phyloP scores from a whole-genome alignment of 1,140 invertebrate species.

The Venustaconcha ellipsiformis region DNA sequence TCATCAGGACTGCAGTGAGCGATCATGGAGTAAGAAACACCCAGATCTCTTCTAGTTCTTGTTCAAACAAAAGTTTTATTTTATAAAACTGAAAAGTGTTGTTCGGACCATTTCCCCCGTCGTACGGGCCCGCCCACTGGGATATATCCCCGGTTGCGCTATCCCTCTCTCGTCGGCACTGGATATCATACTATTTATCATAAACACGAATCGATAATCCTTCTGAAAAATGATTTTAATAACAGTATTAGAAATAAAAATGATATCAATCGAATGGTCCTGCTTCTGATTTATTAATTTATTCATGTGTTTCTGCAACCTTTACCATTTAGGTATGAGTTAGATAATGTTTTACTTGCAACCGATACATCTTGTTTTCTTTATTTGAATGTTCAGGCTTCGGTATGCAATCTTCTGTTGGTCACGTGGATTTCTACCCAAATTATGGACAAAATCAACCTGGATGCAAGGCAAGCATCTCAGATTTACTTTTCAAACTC shows the following conservation, averaged over 20 bases:
- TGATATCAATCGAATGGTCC: not conserved
- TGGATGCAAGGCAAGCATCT: not conserved
- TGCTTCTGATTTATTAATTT: not conserved
- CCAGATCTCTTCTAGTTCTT: too few relatives aligned
- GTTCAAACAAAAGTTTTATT: too few relatives aligned
- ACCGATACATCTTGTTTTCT: not conserved
- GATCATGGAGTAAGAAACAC: too few relatives aligned
- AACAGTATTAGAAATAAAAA: not conserved
- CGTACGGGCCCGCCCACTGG: too few relatives aligned
- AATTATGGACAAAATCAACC: not conserved
- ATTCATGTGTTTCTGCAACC: not conserved
- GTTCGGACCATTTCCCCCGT: too few relatives aligned
- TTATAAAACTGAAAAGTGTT: too few relatives aligned
- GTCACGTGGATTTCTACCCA: conserved; percentile 9
- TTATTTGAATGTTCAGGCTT: not conserved
- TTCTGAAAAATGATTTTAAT: not conserved
- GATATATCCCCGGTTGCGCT: too few relatives aligned
- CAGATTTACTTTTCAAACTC: too few relatives aligned
- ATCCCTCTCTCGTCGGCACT: too few relatives aligned
- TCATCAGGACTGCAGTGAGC: too few relatives aligned
- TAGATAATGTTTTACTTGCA: not conserved
- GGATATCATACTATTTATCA: too few relatives aligned
- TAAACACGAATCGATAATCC: too few relatives aligned
- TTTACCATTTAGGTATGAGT: not conserved
- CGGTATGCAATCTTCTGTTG: not conserved